Conservation (phyloP, 2,113 vertebrate genomes). For the Corythaeola cristata region DNA sequence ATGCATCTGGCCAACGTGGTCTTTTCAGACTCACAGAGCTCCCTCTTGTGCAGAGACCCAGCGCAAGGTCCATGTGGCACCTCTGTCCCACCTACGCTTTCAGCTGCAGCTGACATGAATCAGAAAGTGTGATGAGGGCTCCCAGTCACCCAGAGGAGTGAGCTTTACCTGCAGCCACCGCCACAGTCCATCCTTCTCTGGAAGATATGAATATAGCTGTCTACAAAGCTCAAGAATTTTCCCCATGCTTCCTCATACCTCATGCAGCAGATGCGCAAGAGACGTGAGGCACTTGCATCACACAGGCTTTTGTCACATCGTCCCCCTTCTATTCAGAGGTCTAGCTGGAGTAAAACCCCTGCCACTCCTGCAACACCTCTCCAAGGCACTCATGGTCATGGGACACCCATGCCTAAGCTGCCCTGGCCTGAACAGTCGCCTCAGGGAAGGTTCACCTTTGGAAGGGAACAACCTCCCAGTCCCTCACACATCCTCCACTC, state of each 20-base stretch:
- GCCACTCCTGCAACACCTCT: background rate
- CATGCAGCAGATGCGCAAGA: background rate
- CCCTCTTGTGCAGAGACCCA: background rate
- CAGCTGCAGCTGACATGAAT: background rate
- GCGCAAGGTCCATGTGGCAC: background rate
- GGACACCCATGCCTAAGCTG: background rate
- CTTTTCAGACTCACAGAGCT: background rate
- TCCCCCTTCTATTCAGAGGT: background rate
- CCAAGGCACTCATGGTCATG: rapidly evolving
- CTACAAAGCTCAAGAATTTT: background rate
- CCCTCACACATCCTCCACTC: background rate
- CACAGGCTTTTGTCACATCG: background rate
- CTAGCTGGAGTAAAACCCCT: background rate
- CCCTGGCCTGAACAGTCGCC: background rate
- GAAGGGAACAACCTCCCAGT: background rate
- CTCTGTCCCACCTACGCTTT: background rate
- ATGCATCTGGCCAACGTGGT: background rate
- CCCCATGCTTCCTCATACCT: background rate
- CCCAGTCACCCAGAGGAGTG: background rate
- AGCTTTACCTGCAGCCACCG: background rate
- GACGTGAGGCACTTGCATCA: rapidly evolving
- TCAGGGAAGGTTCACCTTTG: background rate
- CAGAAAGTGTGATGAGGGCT: background rate
- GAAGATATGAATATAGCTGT: background rate
- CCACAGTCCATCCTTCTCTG: background rate